Conservation (phyloP, 2,113 vertebrate genomes). For the Dicerorhinus sumatrensis region DNA sequence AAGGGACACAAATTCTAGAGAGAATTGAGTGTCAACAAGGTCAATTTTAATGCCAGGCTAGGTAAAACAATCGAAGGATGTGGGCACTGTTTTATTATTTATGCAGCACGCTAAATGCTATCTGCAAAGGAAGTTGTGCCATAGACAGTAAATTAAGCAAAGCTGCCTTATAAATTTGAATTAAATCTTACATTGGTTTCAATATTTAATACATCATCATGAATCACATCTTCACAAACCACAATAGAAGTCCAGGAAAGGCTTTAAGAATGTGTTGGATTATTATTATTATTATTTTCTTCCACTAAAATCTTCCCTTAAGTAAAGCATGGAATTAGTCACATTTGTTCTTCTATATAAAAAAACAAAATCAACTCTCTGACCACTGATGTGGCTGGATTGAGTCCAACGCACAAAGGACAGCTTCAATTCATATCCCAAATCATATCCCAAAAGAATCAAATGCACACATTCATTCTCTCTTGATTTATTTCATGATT, state of each 20-base stretch:
- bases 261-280: slow-evolving; percentile 12
- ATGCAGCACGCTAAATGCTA: slow-evolving; percentile 79
- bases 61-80: slow-evolving; percentile 80
- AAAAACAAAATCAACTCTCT: not conserved
- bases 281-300: not conserved
- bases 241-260: slow-evolving; percentile 72
- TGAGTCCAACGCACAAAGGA: not conserved
- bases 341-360: not conserved
- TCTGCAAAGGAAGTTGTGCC: slow-evolving; percentile 85
- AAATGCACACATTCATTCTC: not conserved
- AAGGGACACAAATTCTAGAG: slow-evolving; percentile 73
- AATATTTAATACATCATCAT: slow-evolving; percentile 87
- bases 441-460: not conserved
- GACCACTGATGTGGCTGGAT: not conserved
- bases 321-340: not conserved
- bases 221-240: slow-evolving; percentile 81
- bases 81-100: slow-evolving; percentile 82
- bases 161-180: slow-evolving; percentile 85
- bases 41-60: slow-evolving; percentile 76
- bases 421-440: not conserved
- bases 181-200: slow-evolving; percentile 86
- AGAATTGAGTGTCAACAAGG: slow-evolving; percentile 72
- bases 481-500: slow-evolving; percentile 50
- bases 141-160: slow-evolving; percentile 86
- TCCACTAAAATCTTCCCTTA: not conserved